Percentiles rank a stretch among this genome's conserved stretches.
These are phyloP conservation scores for Hippocampus barbouri DNA, from an alignment of 2,113 vertebrate species.

Conservation along the genomic window DNA sequence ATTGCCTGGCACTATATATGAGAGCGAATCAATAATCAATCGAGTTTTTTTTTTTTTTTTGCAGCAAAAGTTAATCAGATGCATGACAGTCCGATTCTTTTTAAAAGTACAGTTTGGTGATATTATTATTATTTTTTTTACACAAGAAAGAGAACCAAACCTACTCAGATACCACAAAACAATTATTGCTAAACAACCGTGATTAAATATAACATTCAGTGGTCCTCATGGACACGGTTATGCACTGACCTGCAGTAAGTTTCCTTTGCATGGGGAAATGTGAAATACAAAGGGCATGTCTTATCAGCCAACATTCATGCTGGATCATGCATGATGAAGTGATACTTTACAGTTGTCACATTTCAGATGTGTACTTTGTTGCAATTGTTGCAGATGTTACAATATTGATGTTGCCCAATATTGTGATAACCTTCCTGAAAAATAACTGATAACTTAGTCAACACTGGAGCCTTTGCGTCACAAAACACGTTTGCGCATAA, in stretches of 20 bases:
- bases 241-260: no score
- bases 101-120: no score
- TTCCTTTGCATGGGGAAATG: background rate
- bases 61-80: background rate
- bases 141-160: no score
- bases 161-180: background rate
- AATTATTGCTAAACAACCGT: background rate
- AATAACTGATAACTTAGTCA: background rate
- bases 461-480: background rate
- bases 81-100: background rate
- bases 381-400: background rate
- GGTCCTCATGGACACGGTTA: background rate
- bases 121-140: no score
- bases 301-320: slow-evolving; percentile 24
- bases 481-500: background rate
- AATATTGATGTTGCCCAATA: background rate
- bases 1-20: background rate
- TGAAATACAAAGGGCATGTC: background rate
- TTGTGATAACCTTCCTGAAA: background rate
- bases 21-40: background rate
- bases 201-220: background rate
- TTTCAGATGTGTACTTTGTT: slow-evolving; percentile 4
- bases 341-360: slow-evolving; percentile 16
- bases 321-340: slow-evolving; percentile 15
- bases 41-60: slow-evolving; percentile 9